Conservation (phyloP, 2,888 invertebrate species). For the Heteromyza rotundicornis region DNA sequence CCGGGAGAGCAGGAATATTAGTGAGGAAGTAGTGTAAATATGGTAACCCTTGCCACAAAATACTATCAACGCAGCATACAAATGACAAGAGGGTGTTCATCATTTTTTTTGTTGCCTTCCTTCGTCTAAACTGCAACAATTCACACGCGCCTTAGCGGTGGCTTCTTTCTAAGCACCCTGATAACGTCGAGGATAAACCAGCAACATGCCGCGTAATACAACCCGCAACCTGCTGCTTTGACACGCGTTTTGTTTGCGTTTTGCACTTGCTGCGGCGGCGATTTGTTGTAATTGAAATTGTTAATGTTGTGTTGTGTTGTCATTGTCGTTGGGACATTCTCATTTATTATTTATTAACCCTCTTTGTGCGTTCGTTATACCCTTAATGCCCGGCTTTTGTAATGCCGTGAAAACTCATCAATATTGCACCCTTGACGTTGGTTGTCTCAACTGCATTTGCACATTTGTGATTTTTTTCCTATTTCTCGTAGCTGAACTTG, state of each 20-base stretch:
- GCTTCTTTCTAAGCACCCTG: no score
- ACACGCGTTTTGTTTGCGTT: neutral
- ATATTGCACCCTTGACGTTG: no score
- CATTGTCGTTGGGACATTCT: neutral
- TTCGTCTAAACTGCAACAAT: neutral
- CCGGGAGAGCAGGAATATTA: no score
- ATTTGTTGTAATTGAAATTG: neutral
- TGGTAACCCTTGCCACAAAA: no score
- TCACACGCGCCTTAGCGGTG: conserved; percentile 5
- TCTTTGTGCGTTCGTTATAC: neutral
- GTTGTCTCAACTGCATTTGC: no score
- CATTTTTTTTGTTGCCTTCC: no score
- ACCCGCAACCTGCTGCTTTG: conserved; percentile 5
- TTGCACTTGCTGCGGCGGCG: neutral
- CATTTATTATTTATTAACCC: conserved; percentile 7
- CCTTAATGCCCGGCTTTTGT: neutral
- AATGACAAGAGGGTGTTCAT: no score
- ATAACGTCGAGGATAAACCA: neutral
- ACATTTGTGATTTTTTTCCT: no score
- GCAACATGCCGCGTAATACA: neutral
- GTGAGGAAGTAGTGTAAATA: no score
- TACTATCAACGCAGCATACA: no score
- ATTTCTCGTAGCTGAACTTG: no score
- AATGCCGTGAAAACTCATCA: no score
- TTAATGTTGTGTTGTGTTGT: neutral